phyloP scores from a whole-genome alignment of 2,888 invertebrate species.

The Cantharis lateralis region DNA sequence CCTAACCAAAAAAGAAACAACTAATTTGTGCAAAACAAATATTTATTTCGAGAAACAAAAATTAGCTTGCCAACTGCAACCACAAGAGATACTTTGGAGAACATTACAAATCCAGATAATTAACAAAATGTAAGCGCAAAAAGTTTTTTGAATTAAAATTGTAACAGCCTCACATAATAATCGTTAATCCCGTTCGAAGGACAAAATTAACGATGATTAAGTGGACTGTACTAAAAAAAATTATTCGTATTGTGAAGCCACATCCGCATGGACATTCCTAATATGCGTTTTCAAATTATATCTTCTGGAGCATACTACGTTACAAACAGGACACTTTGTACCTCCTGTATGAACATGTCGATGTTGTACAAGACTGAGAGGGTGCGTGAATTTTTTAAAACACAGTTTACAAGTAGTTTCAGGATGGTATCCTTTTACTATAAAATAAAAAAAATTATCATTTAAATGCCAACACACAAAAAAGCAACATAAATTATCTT shows the following conservation, averaged over 20 bases:
- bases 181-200: neutral
- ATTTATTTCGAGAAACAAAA: too few species aligned
- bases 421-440: neutral
- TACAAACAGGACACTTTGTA: constrained; percentile 58
- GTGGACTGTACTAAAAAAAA: neutral
- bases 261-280: constrained; percentile 31
- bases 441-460: neutral
- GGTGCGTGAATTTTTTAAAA: constrained; percentile 56
- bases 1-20: neutral
- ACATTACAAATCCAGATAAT: neutral
- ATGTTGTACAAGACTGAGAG: constrained; percentile 59
- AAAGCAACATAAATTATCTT: too few species aligned
- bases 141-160: neutral
- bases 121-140: neutral
- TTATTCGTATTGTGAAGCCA: neutral
- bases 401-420: neutral
- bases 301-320: constrained; percentile 56
- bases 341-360: constrained; percentile 59
- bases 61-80: neutral
- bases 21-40: too few species aligned
- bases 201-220: neutral
- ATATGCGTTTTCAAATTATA: constrained; percentile 44
- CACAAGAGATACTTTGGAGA: neutral
- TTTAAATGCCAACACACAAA: neutral
- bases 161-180: neutral